Conservation (phyloP, 2,113 vertebrate genomes). For the Ranitomeya imitator region DNA sequence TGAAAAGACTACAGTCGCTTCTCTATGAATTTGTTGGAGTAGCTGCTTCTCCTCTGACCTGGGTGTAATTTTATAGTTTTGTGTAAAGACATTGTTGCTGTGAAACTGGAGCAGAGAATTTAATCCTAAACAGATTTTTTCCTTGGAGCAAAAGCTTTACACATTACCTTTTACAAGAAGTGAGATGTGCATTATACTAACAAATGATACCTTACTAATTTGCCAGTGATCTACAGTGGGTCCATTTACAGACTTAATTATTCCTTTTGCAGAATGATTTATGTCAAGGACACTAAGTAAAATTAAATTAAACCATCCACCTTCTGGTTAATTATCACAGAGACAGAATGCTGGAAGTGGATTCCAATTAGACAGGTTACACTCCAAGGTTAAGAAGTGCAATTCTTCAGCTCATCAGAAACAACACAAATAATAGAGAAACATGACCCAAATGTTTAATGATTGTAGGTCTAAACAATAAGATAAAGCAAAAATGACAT, state of each 20-base stretch:
- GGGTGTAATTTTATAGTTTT: background rate
- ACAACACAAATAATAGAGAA: slow-evolving; percentile 73
- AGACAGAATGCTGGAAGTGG: slow-evolving; percentile 64
- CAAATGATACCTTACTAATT: slow-evolving; percentile 26
- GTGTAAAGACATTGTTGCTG: background rate
- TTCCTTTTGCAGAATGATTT: slow-evolving; percentile 60
- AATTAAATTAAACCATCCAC: slow-evolving; percentile 65
- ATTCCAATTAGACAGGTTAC: slow-evolving; percentile 66
- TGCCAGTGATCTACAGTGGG: slow-evolving; percentile 11
- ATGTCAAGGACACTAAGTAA: slow-evolving; percentile 57
- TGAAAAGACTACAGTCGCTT: background rate
- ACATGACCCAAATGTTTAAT: slow-evolving; percentile 76
- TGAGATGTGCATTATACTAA: slow-evolving; percentile 18
- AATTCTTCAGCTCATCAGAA: slow-evolving; percentile 66
- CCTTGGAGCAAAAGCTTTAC: background rate
- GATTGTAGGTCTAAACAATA: slow-evolving; percentile 68
- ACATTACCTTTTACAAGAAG: slow-evolving; percentile 15
- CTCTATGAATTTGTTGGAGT: background rate
- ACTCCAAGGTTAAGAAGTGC: slow-evolving; percentile 62
- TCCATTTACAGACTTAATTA: slow-evolving; percentile 46
- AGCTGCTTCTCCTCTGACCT: background rate
- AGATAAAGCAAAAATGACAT: slow-evolving; percentile 73
- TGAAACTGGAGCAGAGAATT: background rate
- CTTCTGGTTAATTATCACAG: slow-evolving; percentile 65
- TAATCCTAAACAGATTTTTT: background rate